Conservation (phyloP, 2,797 vertebrate genomes). For the Bovichtus diacanthus region DNA sequence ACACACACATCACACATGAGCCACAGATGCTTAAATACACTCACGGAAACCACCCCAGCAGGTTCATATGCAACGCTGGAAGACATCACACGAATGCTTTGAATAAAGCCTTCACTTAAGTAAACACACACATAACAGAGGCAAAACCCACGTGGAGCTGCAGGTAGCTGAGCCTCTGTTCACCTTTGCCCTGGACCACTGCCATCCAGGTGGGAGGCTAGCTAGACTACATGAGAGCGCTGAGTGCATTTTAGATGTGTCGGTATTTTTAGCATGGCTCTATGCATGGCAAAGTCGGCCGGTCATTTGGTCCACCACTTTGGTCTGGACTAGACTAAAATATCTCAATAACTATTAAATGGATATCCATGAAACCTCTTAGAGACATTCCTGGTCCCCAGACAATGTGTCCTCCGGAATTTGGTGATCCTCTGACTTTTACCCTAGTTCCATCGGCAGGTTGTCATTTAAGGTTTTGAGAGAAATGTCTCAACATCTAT, state of each 20-base stretch:
- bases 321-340: neutral
- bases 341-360: neutral
- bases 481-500: neutral
- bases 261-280: neutral
- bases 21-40: constrained; percentile 18
- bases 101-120: neutral
- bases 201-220: constrained; percentile 25
- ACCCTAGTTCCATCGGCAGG: neutral
- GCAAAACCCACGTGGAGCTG: constrained; percentile 14
- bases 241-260: neutral
- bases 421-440: neutral
- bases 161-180: constrained; percentile 36
- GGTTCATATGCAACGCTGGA: constrained; percentile 13
- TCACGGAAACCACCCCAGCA: neutral
- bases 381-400: neutral
- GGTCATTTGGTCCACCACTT: neutral
- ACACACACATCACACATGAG: neutral
- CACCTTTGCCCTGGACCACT: constrained; percentile 33
- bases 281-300: neutral
- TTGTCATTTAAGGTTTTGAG: neutral
- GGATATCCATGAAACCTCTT: neutral
- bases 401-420: neutral
- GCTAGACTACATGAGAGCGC: neutral
- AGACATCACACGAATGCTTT: constrained; percentile 14
- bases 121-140: neutral